Conservation (phyloP, 2,797 vertebrate species). For the Alectoris magna region DNA sequence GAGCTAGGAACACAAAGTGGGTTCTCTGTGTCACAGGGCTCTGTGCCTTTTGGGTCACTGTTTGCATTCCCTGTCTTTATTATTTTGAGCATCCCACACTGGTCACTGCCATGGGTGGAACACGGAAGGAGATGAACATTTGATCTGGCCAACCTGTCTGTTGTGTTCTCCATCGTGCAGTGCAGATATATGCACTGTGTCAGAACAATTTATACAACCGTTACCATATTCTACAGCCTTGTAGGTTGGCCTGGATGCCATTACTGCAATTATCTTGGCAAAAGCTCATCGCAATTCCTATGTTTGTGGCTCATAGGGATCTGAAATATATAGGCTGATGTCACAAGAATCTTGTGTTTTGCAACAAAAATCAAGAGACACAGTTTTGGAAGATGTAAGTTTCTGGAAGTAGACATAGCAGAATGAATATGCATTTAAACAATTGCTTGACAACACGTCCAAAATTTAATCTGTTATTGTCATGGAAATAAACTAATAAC, state of each 20-base stretch:
- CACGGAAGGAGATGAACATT: background rate
- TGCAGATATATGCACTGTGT: background rate
- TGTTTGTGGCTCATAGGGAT: background rate
- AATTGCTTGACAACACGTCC: conserved; percentile 5
- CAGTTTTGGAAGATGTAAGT: background rate
- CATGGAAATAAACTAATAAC: background rate
- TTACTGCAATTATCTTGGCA: background rate
- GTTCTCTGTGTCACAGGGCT: background rate
- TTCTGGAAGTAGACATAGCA: background rate
- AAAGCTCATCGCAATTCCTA: background rate
- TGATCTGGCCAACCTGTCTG: background rate
- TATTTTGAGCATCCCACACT: background rate
- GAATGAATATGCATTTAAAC: background rate
- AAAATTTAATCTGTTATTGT: conserved; percentile 32
- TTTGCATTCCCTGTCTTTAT: background rate
- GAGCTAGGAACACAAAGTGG: too few species aligned
- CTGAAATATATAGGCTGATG: background rate
- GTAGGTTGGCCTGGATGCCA: background rate
- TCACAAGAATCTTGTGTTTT: background rate
- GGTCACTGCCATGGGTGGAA: background rate
- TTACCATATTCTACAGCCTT: background rate
- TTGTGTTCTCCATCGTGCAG: background rate
- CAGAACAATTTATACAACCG: background rate
- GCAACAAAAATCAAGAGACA: background rate
- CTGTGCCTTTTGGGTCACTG: background rate